These are phyloP conservation scores for Apotomis capreana DNA, from an alignment of 2,888 invertebrate species.

Conservation along the genomic window DNA sequence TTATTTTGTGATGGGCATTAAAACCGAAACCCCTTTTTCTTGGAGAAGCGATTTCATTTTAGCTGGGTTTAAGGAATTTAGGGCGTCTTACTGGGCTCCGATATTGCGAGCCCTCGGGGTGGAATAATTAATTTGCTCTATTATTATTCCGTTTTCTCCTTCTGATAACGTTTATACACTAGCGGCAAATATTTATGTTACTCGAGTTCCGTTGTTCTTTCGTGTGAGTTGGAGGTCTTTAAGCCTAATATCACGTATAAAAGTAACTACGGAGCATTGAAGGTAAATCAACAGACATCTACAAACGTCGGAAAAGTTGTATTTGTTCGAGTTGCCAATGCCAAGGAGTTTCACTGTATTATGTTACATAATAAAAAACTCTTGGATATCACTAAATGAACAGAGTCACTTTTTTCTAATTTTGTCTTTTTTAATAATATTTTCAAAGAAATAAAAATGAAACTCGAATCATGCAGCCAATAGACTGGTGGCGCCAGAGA, in stretches of 20 bases:
- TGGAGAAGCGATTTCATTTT: conserved; percentile 78
- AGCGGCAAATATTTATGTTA: conserved; percentile 37
- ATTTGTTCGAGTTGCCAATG: no score
- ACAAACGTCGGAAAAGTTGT: no score
- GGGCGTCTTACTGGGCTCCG: conserved; percentile 72
- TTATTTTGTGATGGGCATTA: conserved; percentile 83
- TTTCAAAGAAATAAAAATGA: no score
- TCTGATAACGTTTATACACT: conserved; percentile 66
- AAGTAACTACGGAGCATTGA: neutral
- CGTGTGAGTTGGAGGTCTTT: neutral
- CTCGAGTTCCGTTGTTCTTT: neutral
- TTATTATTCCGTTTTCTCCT: conserved; percentile 74
- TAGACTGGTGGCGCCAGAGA: no score
- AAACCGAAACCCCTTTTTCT: conserved; percentile 82
- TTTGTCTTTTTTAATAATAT: no score
- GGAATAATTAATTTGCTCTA: conserved; percentile 80
- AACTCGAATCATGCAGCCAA: no score
- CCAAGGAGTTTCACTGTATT: no score
- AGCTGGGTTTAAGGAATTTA: conserved; percentile 82
- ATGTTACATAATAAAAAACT: no score
- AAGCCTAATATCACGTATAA: neutral
- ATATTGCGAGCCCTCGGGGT: conserved; percentile 63
- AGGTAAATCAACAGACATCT: no score
- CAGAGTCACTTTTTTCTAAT: no score
- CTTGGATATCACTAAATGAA: no score